These are phyloP conservation scores for Indicator maculatus DNA, from an alignment of 2,113 vertebrate genomes.

Conservation along the genomic window DNA sequence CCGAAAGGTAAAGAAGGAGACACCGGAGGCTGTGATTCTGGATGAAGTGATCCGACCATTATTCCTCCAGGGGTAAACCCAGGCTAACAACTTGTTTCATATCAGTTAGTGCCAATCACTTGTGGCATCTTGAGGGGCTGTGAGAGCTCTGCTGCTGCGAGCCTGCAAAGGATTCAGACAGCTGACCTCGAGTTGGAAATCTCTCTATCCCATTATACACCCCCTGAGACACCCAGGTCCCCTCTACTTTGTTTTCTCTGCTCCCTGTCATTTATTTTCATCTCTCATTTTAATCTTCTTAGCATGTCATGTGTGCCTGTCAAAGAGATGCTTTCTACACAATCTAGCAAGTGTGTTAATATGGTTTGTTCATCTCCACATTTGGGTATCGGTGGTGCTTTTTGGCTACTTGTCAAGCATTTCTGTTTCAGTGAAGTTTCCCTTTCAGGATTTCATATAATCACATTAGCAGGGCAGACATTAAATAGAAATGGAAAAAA, in stretches of 20 bases:
- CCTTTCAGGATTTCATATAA: background rate
- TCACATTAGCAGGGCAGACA: background rate
- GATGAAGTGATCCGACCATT: background rate
- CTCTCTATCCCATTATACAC: background rate
- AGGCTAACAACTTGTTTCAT: background rate
- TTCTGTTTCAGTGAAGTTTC: background rate
- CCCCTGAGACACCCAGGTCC: background rate
- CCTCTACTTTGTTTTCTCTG: background rate
- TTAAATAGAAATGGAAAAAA: background rate
- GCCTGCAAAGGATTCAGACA: accelerated
- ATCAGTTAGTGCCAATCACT: background rate
- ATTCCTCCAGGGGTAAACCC: background rate
- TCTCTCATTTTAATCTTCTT: conserved; percentile 16
- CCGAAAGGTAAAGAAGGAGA: background rate
- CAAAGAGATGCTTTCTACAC: background rate
- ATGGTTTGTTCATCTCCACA: accelerated
- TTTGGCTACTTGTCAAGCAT: background rate
- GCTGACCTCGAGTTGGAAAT: background rate
- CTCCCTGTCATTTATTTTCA: conserved; percentile 11
- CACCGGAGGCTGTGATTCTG: accelerated
- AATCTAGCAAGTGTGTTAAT: background rate
- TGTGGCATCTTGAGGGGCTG: background rate
- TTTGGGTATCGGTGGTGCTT: background rate
- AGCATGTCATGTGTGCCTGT: background rate
- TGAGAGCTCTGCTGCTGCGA: background rate